Percentiles rank a stretch among this genome's conserved stretches.
phyloP scores from a whole-genome alignment of 1,140 invertebrate genomes.

The Drosophila nebulosa region DNA sequence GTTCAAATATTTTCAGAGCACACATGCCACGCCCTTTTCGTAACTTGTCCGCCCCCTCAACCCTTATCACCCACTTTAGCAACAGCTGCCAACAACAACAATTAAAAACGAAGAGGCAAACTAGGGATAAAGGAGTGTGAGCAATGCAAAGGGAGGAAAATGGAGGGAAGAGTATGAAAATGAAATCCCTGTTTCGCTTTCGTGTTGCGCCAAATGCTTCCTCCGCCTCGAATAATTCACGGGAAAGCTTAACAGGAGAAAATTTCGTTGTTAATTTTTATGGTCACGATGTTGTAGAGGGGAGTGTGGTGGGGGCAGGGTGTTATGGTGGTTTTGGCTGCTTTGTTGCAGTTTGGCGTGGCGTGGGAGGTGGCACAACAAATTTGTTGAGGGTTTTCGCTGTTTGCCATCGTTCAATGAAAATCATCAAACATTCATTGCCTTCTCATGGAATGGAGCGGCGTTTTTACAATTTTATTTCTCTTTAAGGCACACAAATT shows the following conservation, averaged over 20 bases:
- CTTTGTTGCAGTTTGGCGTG: slow-evolving; percentile 32
- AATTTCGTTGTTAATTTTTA: slow-evolving; percentile 36
- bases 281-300: neutral
- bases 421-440: slow-evolving; percentile 35
- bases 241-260: slow-evolving; percentile 31
- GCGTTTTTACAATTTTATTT: slow-evolving; percentile 23
- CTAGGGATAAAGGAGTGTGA: neutral
- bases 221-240: slow-evolving; percentile 26
- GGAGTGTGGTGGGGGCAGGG: neutral
- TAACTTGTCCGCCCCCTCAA: neutral
- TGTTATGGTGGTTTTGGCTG: neutral
- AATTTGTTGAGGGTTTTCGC: neutral
- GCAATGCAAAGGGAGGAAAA: no score
- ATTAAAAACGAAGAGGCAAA: neutral
- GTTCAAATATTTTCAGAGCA: slow-evolving; percentile 53
- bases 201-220: slow-evolving; percentile 13
- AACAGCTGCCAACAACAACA: slow-evolving; percentile 10
- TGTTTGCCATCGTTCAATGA: slow-evolving; percentile 32
- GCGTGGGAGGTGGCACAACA: neutral
- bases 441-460: neutral
- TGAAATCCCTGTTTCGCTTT: slow-evolving; percentile 3
- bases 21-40: slow-evolving; percentile 39
- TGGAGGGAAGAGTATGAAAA: neutral
- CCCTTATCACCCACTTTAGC: neutral
- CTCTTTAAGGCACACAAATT: slow-evolving; percentile 20